A percentile compares a stretch with the other conserved stretches of the same genome.
These are phyloP conservation scores for Yponomeuta evonymella DNA, from an alignment of 2,888 invertebrate species.

Conservation along the genomic window DNA sequence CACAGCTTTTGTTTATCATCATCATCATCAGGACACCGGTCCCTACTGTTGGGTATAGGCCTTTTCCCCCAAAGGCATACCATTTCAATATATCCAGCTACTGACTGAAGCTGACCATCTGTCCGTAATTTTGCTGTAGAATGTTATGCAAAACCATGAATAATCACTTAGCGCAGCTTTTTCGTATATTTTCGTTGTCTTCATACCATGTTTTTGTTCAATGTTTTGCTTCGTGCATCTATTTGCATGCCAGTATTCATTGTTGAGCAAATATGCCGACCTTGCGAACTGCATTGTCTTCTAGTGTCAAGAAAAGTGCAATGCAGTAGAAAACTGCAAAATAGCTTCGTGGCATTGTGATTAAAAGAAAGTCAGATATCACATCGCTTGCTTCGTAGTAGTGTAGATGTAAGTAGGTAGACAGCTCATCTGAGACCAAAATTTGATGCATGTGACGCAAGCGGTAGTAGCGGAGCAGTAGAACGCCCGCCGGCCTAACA, in stretches of 20 bases:
- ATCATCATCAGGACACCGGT: too few species aligned
- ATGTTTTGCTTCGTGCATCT: conserved; percentile 10
- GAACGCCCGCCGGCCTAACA: too few species aligned
- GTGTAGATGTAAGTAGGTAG: too few species aligned
- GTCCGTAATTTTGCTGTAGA: background rate
- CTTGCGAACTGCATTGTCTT: conserved; percentile 18
- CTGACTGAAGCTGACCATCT: background rate
- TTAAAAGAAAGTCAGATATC: background rate
- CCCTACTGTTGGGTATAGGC: too few species aligned
- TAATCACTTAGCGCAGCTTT: conserved; percentile 32
- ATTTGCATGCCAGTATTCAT: conserved; percentile 33
- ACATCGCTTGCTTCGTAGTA: background rate
- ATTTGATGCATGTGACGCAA: too few species aligned
- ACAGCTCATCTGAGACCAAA: too few species aligned
- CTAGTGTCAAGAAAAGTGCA: background rate
- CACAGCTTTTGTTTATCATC: too few species aligned
- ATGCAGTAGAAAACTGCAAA: conserved; percentile 1
- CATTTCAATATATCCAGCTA: too few species aligned
- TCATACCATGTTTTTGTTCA: conserved; percentile 22
- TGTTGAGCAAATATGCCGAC: conserved; percentile 19
- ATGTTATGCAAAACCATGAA: conserved; percentile 29
- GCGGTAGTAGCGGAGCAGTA: too few species aligned
- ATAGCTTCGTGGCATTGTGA: background rate
- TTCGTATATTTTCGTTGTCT: conserved; percentile 32
- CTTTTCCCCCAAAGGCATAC: too few species aligned